Conservation (phyloP, 2,797 vertebrate genomes). For the Enteromius trimaculatus region DNA sequence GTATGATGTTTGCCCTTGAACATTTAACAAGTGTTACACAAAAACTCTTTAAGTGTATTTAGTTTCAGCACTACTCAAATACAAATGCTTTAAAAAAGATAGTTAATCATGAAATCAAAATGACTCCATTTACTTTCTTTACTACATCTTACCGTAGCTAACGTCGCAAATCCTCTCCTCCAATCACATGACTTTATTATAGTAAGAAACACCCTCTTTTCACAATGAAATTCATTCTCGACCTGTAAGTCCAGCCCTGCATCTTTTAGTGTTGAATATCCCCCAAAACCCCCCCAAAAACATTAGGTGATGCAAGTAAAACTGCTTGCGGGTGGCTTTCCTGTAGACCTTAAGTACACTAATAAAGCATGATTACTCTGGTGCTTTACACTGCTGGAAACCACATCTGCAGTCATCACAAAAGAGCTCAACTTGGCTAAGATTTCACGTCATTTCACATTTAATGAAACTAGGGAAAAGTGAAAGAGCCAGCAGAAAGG, state of each 20-base stretch:
- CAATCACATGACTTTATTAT: background rate
- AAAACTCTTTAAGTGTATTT: background rate
- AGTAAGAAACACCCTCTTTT: background rate
- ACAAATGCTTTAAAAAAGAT: background rate
- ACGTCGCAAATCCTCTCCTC: background rate
- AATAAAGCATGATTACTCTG: background rate
- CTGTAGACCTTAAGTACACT: background rate
- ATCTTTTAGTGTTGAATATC: background rate
- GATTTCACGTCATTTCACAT: background rate
- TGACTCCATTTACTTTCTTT: background rate
- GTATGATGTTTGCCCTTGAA: background rate
- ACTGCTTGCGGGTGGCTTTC: background rate
- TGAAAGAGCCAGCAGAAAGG: constrained; percentile 14
- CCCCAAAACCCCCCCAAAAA: background rate
- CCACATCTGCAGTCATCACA: constrained; percentile 1
- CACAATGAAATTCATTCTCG: background rate
- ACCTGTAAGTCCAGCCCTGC: background rate
- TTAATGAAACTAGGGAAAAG: background rate
- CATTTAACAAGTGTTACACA: background rate
- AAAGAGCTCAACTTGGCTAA: constrained; percentile 3
- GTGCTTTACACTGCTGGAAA: background rate
- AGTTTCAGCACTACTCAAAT: background rate
- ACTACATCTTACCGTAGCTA: background rate
- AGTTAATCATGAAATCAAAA: background rate
- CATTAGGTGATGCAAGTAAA: background rate